These are phyloP conservation scores for Lochmaea capreae DNA, from an alignment of 2,888 invertebrate species.

Conservation along the genomic window DNA sequence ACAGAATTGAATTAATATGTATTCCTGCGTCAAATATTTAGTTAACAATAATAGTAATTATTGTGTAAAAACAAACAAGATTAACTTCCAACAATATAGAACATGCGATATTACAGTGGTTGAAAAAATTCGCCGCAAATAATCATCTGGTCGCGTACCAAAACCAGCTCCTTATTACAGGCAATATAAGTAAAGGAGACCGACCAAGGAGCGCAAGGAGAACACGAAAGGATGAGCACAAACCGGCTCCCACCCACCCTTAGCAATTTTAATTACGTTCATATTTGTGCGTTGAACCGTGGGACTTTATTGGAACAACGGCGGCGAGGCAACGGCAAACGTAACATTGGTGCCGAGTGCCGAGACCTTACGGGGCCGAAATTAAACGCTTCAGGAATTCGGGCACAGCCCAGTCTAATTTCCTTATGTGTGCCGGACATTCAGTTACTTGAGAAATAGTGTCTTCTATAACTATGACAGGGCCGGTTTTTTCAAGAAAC, in stretches of 20 bases:
- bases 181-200: conserved; percentile 36
- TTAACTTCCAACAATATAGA: not conserved
- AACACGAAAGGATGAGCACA: conserved; percentile 16
- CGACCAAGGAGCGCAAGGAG: conserved; percentile 24
- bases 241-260: conserved; percentile 29
- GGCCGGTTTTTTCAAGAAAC: conserved; percentile 1
- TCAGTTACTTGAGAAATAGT: conserved; percentile 44
- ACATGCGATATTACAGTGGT: not conserved
- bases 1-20: no score
- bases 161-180: conserved; percentile 37
- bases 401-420: conserved; percentile 58
- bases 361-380: conserved; percentile 51
- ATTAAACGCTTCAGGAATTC: conserved; percentile 65
- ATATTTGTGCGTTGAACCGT: conserved; percentile 50
- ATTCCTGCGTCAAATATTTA: no score
- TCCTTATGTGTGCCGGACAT: conserved; percentile 60
- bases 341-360: conserved; percentile 20
- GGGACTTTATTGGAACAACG: conserved; percentile 41
- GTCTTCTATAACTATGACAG: conserved; percentile 30
- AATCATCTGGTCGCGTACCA: conserved; percentile 37
- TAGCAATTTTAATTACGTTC: conserved; percentile 49
- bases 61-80: not conserved
- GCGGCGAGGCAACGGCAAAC: conserved; percentile 26
- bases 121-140: conserved; percentile 24
- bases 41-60: not conserved